A percentile compares a stretch with the other conserved stretches of the same genome.
Conservation (phyloP, 1,140 invertebrate species). For the Hyles euphorbiae region DNA sequence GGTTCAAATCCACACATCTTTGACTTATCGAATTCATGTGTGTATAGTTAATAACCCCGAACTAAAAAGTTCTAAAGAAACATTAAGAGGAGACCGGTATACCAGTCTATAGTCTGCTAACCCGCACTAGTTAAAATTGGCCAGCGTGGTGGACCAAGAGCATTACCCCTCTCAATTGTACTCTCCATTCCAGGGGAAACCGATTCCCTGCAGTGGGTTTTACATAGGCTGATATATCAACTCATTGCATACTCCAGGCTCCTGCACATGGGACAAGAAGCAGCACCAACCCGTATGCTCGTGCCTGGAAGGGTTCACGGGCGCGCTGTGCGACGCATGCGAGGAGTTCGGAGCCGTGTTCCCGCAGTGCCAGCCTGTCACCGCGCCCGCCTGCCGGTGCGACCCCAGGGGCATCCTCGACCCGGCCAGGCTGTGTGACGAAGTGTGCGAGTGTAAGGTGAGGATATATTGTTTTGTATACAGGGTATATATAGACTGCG, state of each 20-base stretch:
- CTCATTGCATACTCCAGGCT: slow-evolving; percentile 38
- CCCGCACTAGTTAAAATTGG: too few relatives aligned
- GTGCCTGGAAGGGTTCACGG: slow-evolving; percentile 89
- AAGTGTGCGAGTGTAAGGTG: slow-evolving; percentile 90
- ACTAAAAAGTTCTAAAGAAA: too few relatives aligned
- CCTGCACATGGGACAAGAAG: slow-evolving; percentile 70
- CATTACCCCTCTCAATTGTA: too few relatives aligned
- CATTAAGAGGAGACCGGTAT: too few relatives aligned
- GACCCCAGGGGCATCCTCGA: slow-evolving; percentile 83
- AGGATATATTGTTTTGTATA: slow-evolving; percentile 17
- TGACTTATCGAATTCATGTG: too few relatives aligned
- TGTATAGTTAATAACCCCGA: too few relatives aligned
- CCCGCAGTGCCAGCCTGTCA: slow-evolving; percentile 81
- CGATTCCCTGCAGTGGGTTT: too few relatives aligned
- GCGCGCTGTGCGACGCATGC: slow-evolving; percentile 89
- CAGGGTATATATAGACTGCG: too few relatives aligned
- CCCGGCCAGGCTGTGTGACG: slow-evolving; percentile 84
- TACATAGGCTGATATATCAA: not conserved
- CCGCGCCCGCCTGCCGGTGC: slow-evolving; percentile 81
- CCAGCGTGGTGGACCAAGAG: too few relatives aligned
- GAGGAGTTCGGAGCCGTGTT: slow-evolving; percentile 87
- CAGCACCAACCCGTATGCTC: slow-evolving; percentile 83
- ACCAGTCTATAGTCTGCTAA: too few relatives aligned
- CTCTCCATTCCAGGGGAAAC: too few relatives aligned
- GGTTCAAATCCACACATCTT: too few relatives aligned